Conservation (phyloP, 2,888 invertebrate genomes). For the Alentia gelatinosa region DNA sequence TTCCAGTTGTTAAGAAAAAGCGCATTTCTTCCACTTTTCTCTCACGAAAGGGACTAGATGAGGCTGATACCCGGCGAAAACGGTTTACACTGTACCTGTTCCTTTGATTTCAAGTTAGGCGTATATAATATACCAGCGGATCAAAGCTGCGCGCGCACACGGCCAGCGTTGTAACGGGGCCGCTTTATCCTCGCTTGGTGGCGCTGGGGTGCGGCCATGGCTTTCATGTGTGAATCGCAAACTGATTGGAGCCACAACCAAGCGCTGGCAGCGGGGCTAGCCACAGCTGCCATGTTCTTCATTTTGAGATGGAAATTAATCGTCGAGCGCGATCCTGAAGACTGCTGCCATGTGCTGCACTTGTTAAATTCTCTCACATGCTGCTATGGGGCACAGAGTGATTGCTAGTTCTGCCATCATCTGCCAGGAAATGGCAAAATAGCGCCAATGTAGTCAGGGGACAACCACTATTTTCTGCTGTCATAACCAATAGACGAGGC, state of each 20-base stretch:
- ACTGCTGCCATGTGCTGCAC: background rate
- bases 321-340: background rate
- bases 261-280: background rate
- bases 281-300: background rate
- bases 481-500: too few species aligned
- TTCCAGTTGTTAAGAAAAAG: too few species aligned
- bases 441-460: too few species aligned
- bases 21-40: too few species aligned
- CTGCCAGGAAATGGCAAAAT: too few species aligned
- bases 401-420: too few species aligned
- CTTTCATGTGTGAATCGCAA: background rate
- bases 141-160: background rate
- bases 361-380: slow-evolving; percentile 41
- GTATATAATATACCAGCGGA: background rate
- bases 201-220: background rate
- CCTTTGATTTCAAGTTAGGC: background rate
- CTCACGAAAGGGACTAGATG: too few species aligned
- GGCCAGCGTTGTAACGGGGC: background rate
- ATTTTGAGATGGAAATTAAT: slow-evolving; percentile 33
- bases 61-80: background rate
- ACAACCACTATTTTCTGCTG: too few species aligned
- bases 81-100: background rate
- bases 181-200: background rate
- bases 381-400: too few species aligned
- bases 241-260: background rate